Conservation (phyloP, 2,888 invertebrate genomes). For the Mythimna lalbum region DNA sequence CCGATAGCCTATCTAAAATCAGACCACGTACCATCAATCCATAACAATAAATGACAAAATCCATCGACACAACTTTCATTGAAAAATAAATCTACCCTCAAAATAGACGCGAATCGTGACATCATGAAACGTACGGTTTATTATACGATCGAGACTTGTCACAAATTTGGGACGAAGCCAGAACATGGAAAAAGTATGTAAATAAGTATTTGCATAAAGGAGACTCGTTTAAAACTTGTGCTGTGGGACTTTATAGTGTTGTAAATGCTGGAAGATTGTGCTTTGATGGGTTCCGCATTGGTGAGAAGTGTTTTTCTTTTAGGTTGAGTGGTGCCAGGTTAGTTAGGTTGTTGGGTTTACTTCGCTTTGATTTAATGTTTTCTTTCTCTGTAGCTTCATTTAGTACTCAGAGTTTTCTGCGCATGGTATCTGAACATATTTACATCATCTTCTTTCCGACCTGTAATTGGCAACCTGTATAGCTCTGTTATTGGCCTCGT, state of each 20-base stretch:
- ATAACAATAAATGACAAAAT: slow-evolving; percentile 28
- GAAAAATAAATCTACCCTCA: slow-evolving; percentile 42
- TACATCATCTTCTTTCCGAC: too few species aligned
- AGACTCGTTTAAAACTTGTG: slow-evolving; percentile 46
- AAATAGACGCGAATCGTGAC: slow-evolving; percentile 40
- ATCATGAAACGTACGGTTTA: slow-evolving; percentile 55
- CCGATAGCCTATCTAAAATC: not conserved
- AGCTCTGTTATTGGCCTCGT: too few species aligned
- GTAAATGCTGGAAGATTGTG: slow-evolving; percentile 34
- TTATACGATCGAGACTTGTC: slow-evolving; percentile 51
- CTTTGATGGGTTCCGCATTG: slow-evolving; percentile 8
- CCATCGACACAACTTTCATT: slow-evolving; percentile 29
- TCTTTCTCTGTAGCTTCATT: too few species aligned
- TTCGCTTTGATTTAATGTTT: too few species aligned
- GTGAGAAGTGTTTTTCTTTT: not conserved
- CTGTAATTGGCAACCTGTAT: too few species aligned
- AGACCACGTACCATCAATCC: slow-evolving; percentile 31
- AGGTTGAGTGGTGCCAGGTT: not conserved
- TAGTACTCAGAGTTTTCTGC: too few species aligned
- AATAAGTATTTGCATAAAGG: slow-evolving; percentile 55
- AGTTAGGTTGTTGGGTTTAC: too few species aligned
- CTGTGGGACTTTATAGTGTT: slow-evolving; percentile 32
- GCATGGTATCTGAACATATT: too few species aligned
- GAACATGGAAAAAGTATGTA: slow-evolving; percentile 60
- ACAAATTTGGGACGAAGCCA: slow-evolving; percentile 50